A percentile compares a stretch with the other conserved stretches of the same genome.
phyloP scores from a whole-genome alignment of 1,140 invertebrate genomes.

The Melitaea cinxia region DNA sequence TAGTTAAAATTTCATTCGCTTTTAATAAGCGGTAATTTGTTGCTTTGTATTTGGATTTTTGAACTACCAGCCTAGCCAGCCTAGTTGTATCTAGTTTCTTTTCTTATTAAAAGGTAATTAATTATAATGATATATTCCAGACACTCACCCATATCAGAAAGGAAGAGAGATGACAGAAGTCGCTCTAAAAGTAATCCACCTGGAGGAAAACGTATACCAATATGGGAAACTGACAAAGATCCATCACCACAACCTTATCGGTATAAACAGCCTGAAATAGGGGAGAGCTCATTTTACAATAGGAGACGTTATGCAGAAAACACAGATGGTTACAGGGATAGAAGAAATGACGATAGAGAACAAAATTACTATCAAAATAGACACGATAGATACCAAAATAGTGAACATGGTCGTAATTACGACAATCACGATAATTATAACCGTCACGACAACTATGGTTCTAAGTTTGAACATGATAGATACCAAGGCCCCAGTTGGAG shows the following conservation, averaged over 20 bases:
- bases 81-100: background rate
- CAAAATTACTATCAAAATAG: constrained; percentile 50
- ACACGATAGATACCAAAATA: constrained; percentile 41
- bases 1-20: too few relatives aligned
- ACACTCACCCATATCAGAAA: constrained; percentile 49
- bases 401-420: constrained; percentile 44
- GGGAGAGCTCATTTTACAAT: constrained; percentile 38
- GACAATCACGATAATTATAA: constrained; percentile 37
- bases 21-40: too few relatives aligned
- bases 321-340: constrained; percentile 15
- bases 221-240: constrained; percentile 56
- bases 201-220: constrained; percentile 49
- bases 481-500: constrained; percentile 33
- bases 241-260: constrained; percentile 37
- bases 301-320: constrained; percentile 37
- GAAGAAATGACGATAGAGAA: constrained; percentile 31
- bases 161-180: constrained; percentile 48
- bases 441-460: constrained; percentile 41
- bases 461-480: constrained; percentile 48
- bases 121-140: constrained; percentile 39
- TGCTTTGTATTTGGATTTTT: too few relatives aligned
- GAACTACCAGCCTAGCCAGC: background rate
- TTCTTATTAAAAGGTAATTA: too few relatives aligned
- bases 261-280: constrained; percentile 35
- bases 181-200: constrained; percentile 55